These are phyloP conservation scores for Busseola fusca DNA, from an alignment of 2,888 invertebrate species.

Conservation along the genomic window DNA sequence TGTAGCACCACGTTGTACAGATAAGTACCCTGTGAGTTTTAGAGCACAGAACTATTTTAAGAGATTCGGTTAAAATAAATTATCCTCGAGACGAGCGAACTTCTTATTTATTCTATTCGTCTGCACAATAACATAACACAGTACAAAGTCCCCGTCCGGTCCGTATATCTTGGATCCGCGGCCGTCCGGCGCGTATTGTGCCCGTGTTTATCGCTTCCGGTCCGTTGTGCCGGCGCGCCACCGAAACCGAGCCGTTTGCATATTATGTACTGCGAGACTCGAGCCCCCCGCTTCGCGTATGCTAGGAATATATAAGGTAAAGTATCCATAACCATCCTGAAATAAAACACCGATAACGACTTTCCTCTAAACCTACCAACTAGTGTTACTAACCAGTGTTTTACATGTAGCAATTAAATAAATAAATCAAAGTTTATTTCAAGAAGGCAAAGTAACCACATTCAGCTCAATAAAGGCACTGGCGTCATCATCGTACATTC, in stretches of 20 bases:
- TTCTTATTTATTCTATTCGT: constrained; percentile 34
- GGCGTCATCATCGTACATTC: neutral
- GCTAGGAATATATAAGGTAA: neutral
- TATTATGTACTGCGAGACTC: constrained; percentile 35
- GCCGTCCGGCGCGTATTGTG: constrained; percentile 56
- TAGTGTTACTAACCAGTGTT: no score
- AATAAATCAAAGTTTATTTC: no score
- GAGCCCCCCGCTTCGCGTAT: constrained; percentile 2
- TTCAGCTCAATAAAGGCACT: neutral
- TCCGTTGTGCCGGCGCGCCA: constrained; percentile 56
- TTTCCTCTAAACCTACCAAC: no score
- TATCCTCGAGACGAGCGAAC: neutral
- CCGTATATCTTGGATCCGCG: constrained; percentile 44
- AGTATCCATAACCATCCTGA: neutral
- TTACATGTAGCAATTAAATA: no score
- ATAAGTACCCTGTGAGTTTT: neutral
- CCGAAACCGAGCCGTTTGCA: constrained; percentile 52
- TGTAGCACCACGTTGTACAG: no score
- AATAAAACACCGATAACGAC: neutral
- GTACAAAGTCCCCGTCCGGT: constrained; percentile 52
- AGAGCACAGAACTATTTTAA: neutral
- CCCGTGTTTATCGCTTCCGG: constrained; percentile 55
- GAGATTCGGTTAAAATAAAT: neutral
- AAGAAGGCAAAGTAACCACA: neutral
- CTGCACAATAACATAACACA: constrained; percentile 48